Base-by-base conservation (phyloP, 2,888 invertebrate species). In the Drosophila aldrichi region DNA sequence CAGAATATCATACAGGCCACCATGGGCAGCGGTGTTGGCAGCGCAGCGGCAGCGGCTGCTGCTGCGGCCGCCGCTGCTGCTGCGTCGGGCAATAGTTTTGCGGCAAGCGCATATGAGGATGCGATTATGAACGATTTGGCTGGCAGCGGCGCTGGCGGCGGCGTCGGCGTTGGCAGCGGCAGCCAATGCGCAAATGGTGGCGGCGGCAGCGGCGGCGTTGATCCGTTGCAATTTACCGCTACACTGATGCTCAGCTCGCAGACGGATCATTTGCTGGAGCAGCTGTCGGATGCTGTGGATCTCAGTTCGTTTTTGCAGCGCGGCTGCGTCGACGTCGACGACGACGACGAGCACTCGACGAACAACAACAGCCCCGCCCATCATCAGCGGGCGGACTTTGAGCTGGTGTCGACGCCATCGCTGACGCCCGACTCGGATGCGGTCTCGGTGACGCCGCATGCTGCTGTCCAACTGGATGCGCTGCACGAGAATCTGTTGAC, bases 61-160 rank as follows among this genome's bases (percentile, higher is more conserved):
- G 40, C 41, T 5, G 54, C 48, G 20, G 29, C 16, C 12, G 34
- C 40, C 9, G 43, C 25, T 0, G 34, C 36, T 0, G 10, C 10
- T 7, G 44, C 48, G 29, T 8, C 38, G 18, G 54, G 25, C 14
- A 57, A 56, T 41, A 41, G 38, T 12, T 91, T 90, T 70, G 89
- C 93, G 94, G 70, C 95, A 95, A 92, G 94, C 94, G 90, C 79
- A 10, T 96, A 96, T 85, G 96, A 96, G 48, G 96, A 96, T 82
- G 95, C 96, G 8, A 96, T 97, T 95, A 97, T 97, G 94, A 96
- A 96, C 16, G 97, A 97, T 90, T 95, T 97, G 94, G 96, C 96
- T 0, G 96, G 96, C 0, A 68, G 38, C 12, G 74, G 58, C 38
- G 32, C 14, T 2, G 0, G 34, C 3, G 34, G 38, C 1, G 20